A percentile compares a stretch with the other conserved stretches of the same genome.
Conservation (phyloP, 1,140 invertebrate genomes). For the Adoxophyes honmai region DNA sequence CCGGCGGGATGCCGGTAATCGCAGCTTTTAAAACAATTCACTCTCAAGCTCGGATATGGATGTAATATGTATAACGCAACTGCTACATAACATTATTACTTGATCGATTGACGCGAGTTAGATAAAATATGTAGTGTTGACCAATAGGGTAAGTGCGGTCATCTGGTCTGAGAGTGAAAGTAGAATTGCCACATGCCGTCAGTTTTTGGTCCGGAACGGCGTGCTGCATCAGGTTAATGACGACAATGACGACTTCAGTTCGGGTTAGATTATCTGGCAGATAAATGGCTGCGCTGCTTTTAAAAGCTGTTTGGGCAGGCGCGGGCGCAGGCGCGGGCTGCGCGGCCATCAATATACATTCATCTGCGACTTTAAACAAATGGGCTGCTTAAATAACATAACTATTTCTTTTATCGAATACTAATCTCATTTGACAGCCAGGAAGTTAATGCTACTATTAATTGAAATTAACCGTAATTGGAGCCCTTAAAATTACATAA, state of each 20-base stretch:
- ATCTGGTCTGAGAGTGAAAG: constrained; percentile 47
- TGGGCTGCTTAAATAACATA: too few species aligned
- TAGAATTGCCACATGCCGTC: constrained; percentile 41
- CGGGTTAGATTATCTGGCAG: constrained; percentile 5
- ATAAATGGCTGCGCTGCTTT: constrained; percentile 5
- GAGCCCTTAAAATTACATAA: too few species aligned
- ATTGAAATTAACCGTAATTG: too few species aligned
- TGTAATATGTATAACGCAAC: neutral
- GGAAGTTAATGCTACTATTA: too few species aligned
- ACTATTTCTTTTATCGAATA: too few species aligned
- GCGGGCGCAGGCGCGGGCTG: neutral
- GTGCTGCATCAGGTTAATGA: constrained; percentile 16
- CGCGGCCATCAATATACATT: neutral
- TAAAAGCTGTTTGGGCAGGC: neutral
- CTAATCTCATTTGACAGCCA: too few species aligned
- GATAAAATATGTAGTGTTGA: constrained; percentile 27
- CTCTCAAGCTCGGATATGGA: too few species aligned
- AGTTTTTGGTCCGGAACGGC: constrained; percentile 33
- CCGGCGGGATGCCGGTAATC: too few species aligned
- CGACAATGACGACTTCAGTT: constrained; percentile 8
- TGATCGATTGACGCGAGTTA: constrained; percentile 14
- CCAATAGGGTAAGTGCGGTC: constrained; percentile 37
- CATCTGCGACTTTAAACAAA: too few species aligned
- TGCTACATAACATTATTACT: constrained; percentile 19
- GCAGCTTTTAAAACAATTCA: too few species aligned